These are phyloP conservation scores for Armadillidium nasatum DNA, from an alignment of 1,140 invertebrate species.

Conservation along the genomic window DNA sequence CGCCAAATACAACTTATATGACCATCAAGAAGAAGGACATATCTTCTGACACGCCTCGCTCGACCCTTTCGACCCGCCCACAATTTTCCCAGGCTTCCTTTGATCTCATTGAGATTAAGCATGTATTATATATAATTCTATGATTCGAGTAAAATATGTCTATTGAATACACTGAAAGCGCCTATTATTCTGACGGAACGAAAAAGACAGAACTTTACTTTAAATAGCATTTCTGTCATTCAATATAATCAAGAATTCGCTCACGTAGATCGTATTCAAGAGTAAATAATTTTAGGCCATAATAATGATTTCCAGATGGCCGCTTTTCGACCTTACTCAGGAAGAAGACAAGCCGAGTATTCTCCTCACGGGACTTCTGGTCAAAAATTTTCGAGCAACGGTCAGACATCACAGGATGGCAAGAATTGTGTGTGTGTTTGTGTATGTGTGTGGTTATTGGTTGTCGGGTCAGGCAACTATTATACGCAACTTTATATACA, in stretches of 20 bases:
- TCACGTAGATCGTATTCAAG: background rate
- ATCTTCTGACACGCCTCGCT: background rate
- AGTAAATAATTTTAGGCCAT: background rate
- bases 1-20: slow-evolving; percentile 39
- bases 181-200: too few species aligned
- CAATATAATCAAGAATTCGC: background rate
- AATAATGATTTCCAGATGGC: slow-evolving; percentile 12
- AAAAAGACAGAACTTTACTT: too few species aligned
- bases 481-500: too few species aligned
- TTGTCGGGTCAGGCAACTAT: background rate
- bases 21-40: slow-evolving; percentile 7
- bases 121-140: background rate
- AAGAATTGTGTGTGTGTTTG: background rate
- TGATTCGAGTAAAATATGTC: background rate
- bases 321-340: background rate
- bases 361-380: background rate
- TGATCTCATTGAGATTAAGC: background rate
- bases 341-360: slow-evolving; percentile 3
- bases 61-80: slow-evolving; percentile 9
- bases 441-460: background rate
- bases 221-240: too few species aligned
- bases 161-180: background rate
- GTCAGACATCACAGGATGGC: background rate
- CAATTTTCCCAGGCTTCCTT: slow-evolving; percentile 6
- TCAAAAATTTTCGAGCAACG: slow-evolving; percentile 8